phyloP scores from a whole-genome alignment of 2,888 invertebrate genomes.

The Colletes collaris region DNA sequence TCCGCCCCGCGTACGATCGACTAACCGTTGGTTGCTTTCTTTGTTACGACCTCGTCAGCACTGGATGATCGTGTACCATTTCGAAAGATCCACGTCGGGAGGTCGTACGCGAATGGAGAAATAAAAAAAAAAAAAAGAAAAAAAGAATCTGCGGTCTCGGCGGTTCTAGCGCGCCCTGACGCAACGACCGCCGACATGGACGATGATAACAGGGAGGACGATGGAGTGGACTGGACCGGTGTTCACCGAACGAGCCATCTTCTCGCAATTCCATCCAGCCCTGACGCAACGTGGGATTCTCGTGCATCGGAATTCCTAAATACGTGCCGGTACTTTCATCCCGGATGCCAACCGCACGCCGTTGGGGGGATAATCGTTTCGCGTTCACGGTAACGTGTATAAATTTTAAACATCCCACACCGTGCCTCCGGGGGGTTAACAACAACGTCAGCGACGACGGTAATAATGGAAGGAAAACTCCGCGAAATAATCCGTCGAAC shows the following conservation, averaged over 20 bases:
- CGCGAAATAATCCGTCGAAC: constrained; percentile 17
- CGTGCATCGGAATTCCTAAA: constrained; percentile 53
- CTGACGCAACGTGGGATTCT: constrained; percentile 39
- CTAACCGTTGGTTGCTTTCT: constrained; percentile 50
- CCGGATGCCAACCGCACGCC: constrained; percentile 34
- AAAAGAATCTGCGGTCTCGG: constrained; percentile 61
- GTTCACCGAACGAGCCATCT: constrained; percentile 5
- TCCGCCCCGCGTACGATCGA: not conserved
- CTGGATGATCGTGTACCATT: constrained; percentile 43
- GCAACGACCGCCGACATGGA: constrained; percentile 53
- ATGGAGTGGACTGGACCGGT: constrained; percentile 27
- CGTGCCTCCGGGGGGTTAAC: constrained; percentile 17
- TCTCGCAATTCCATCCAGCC: constrained; percentile 24
- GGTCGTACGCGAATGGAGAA: constrained; percentile 37
- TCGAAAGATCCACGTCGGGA: constrained; percentile 54
- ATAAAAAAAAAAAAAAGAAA: constrained; percentile 10
- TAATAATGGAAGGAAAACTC: constrained; percentile 2
- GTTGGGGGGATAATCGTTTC: constrained; percentile 36
- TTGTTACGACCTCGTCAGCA: constrained; percentile 54
- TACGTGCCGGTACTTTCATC: constrained; percentile 45
- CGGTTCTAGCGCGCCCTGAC: constrained; percentile 55
- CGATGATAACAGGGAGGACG: constrained; percentile 41
- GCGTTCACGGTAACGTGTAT: constrained; percentile 23
- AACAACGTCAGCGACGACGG: not conserved
- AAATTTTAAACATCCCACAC: constrained; percentile 37